Percentiles rank a stretch among this genome's conserved stretches.
Conservation (phyloP, 2,888 invertebrate species). For the Tuberolachnus salignus region DNA sequence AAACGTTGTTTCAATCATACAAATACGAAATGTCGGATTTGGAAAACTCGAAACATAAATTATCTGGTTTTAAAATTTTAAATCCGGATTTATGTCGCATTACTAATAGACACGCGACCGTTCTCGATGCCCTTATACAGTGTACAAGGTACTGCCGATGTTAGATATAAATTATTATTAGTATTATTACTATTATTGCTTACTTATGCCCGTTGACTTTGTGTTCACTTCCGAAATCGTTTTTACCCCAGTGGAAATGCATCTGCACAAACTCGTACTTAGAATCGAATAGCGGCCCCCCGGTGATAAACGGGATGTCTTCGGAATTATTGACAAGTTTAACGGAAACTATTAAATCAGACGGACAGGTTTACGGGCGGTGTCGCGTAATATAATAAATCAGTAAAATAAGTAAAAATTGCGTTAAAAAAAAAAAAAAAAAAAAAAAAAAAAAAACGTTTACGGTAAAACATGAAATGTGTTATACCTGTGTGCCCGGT, state of each 20-base stretch:
- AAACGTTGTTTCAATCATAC: too few relatives aligned
- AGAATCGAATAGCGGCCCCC: constrained; percentile 61
- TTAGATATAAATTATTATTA: too few relatives aligned
- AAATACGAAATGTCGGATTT: too few relatives aligned
- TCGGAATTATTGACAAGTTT: not conserved
- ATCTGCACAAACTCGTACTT: constrained; percentile 71
- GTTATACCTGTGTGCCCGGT: constrained; percentile 42
- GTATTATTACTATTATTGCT: constrained; percentile 64
- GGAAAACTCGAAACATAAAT: too few relatives aligned
- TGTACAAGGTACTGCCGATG: too few relatives aligned
- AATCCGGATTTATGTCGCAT: too few relatives aligned
- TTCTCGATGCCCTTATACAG: too few relatives aligned
- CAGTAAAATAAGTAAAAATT: not conserved
- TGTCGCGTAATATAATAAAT: not conserved
- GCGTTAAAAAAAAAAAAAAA: not conserved
- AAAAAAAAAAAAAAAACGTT: not conserved
- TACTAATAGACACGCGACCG: too few relatives aligned
- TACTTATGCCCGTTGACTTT: constrained; percentile 66
- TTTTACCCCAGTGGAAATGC: constrained; percentile 74
- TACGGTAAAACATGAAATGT: not conserved
- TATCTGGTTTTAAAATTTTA: too few relatives aligned
- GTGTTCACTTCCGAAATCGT: constrained; percentile 73
- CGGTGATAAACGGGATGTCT: constrained; percentile 32
- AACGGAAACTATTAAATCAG: constrained; percentile 8
- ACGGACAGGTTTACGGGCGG: too few relatives aligned